Evolutionary conservation across 1,140 invertebrate genomes (phyloP), one percentile per base, ranked within the genome.

Genomic region (Cotesia chilonis): DNA sequence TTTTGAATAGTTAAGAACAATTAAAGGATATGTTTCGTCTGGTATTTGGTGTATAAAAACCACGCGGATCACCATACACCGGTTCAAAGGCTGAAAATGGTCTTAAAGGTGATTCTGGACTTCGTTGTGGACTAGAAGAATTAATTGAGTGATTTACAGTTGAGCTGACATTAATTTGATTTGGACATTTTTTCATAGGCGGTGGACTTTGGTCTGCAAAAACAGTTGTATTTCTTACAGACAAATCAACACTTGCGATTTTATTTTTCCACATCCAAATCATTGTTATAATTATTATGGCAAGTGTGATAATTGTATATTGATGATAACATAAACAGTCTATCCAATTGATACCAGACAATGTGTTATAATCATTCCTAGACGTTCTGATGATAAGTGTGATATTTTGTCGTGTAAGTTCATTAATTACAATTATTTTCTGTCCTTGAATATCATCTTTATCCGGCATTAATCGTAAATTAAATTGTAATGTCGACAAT

Each of bases 401-500:
- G 77, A 87, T 78, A 74, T 87, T 87, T 78, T 87, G 86, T 54
- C 82, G 84, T 0, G 85, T 87, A 1, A 87, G 71, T 65, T 84
- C 82, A 73, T 86, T 87, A 1, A 76, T 77, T 37, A 87, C 75
- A 4, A 80, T 66, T 37, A 86, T 70, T 79, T 83, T 84, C 63
- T 83, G 83, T 9, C 85, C 83, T 71, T 84, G 86, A 63, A 87
- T 73, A 71, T 86, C 84, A 1, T 85, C 82, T n/a, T 80, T 76
- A 73, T 82, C 77, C 55, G 84, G 78, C 41, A 83, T 80, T 9
- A 87, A 74, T 63, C 80, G 82, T 10, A 87, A 59, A 78, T 80
- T 84, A 51, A 81, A 84, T 60, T 85, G 82, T 4, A 83, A 71
- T 5, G 74, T 71, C 74, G 79, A 79, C 51, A 78, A 81, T 3